A percentile compares a stretch with the other conserved stretches of the same genome.
phyloP scores from a whole-genome alignment of 2,113 vertebrate genomes.

The Rutilus rutilus region DNA sequence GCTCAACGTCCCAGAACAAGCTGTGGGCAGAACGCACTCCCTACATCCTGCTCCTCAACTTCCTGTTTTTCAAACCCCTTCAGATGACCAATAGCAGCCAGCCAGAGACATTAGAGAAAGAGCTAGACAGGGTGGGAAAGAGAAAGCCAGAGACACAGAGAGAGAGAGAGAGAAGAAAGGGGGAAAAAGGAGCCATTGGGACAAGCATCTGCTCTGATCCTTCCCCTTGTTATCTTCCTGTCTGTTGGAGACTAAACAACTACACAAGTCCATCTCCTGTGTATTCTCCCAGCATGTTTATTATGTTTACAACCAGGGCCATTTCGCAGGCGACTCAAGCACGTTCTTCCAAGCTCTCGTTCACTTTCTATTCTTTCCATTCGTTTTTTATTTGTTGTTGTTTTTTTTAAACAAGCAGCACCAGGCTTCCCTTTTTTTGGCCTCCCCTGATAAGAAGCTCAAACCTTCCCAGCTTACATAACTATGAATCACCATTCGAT shows the following conservation, averaged over 20 bases:
- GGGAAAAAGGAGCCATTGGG: conserved; percentile 63
- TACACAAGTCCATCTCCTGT: conserved; percentile 67
- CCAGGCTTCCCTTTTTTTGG: conserved; percentile 64
- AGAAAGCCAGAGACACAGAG: not conserved
- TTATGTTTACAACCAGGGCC: conserved; percentile 68
- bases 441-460: conserved; percentile 60
- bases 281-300: conserved; percentile 60
- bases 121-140: conserved; percentile 38
- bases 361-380: conserved; percentile 63
- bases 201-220: conserved; percentile 72
- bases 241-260: conserved; percentile 78
- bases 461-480: conserved; percentile 67
- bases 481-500: conserved; percentile 65
- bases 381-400: not conserved
- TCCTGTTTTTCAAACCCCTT: conserved; percentile 80
- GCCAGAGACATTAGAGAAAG: conserved; percentile 36
- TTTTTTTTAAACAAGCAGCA: conserved; percentile 21
- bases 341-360: conserved; percentile 48
- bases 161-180: conserved; percentile 54
- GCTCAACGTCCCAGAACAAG: conserved; percentile 69
- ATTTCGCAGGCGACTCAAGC: conserved; percentile 61
- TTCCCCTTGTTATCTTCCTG: conserved; percentile 71
- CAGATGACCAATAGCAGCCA: conserved; percentile 63
- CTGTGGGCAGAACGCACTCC: conserved; percentile 70
- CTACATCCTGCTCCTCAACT: conserved; percentile 77